Evolutionary conservation across 1,140 invertebrate genomes (phyloP).

Genomic region (Drosophila sproati): DNA sequence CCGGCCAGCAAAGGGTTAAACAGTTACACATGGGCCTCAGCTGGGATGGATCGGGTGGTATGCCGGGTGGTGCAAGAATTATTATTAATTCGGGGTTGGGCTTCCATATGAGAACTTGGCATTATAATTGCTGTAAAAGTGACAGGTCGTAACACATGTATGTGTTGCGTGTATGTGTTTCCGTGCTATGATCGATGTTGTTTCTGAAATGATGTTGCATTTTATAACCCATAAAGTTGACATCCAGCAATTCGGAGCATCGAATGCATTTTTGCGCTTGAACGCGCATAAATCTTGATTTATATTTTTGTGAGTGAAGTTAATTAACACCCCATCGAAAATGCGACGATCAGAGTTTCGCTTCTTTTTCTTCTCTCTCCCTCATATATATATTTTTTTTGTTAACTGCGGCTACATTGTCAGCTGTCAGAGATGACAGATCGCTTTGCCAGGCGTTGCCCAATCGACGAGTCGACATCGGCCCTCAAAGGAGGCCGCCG

Average conservation of each 20-base stretch:
- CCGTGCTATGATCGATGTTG: constrained; percentile 57
- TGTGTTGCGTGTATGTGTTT: constrained; percentile 12
- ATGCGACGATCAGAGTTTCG: constrained; percentile 19
- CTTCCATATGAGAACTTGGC: constrained; percentile 38
- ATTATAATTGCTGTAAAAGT: constrained; percentile 57
- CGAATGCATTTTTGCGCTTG: constrained; percentile 58
- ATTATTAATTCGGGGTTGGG: constrained; percentile 51
- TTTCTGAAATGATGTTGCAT: constrained; percentile 56
- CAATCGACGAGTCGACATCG: constrained; percentile 28
- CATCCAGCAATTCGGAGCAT: constrained; percentile 19
- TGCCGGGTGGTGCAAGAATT: constrained; percentile 36
- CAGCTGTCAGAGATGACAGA: constrained; percentile 76
- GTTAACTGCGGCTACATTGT: constrained; percentile 34
- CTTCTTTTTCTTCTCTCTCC: neutral
- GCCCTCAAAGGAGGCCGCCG: constrained; percentile 14
- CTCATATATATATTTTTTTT: neutral
- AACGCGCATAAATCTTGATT: constrained; percentile 65
- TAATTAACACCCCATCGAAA: constrained; percentile 67
- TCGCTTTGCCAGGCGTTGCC: constrained; percentile 59
- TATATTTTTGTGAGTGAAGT: constrained; percentile 56
- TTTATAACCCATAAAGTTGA: constrained; percentile 40
- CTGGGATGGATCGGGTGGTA: constrained; percentile 7
- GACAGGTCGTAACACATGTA: constrained; percentile 50
- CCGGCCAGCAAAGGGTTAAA: constrained; percentile 59
- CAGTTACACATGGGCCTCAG: constrained; percentile 64